phyloP scores from a whole-genome alignment of 2,113 vertebrate species.

The Serilophus lunatus region DNA sequence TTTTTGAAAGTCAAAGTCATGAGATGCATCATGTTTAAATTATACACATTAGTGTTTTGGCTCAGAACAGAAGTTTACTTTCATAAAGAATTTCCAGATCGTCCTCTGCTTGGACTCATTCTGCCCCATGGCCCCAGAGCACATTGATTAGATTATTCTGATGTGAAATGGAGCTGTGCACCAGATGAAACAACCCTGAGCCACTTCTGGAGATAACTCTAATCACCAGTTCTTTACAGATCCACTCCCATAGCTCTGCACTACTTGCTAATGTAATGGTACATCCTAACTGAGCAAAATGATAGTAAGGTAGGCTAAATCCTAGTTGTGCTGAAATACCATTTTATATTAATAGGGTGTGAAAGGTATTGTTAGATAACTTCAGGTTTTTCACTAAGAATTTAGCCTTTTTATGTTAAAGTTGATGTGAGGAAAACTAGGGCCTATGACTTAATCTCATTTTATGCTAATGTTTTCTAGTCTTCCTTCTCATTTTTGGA shows the following conservation, averaged over 20 bases:
- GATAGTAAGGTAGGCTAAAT: background rate
- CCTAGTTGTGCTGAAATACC: background rate
- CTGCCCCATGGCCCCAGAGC: background rate
- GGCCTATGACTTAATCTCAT: background rate
- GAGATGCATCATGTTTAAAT: background rate
- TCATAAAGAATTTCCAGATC: background rate
- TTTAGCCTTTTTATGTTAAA: background rate
- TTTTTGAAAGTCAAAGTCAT: background rate
- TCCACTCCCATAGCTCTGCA: background rate
- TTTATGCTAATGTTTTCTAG: background rate
- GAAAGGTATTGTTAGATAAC: background rate
- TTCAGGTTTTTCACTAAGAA: background rate
- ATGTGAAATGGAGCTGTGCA: background rate
- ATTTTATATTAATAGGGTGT: background rate
- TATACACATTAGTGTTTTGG: background rate
- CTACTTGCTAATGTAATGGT: background rate
- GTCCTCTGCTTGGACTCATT: background rate
- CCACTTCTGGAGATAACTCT: background rate
- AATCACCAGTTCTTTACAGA: background rate
- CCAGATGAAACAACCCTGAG: background rate
- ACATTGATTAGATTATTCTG: background rate
- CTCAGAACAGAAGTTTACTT: background rate
- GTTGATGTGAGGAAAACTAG: background rate
- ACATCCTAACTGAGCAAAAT: background rate
- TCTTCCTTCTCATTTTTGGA: background rate